phyloP scores from a whole-genome alignment of 2,797 vertebrate species.

The Cercopithecus petaurista region DNA sequence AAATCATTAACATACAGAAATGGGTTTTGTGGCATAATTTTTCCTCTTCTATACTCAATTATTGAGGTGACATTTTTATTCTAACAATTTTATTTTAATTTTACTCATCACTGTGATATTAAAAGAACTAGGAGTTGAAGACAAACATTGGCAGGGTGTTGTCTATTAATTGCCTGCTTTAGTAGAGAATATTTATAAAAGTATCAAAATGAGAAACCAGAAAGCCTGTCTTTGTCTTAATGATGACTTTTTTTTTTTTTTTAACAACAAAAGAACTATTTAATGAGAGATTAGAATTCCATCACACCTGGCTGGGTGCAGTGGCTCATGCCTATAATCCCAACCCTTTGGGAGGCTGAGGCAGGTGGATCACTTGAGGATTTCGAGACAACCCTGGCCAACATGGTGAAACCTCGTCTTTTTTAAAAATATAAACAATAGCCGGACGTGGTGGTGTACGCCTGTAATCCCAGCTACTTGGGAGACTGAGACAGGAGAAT shows the following conservation, averaged over 20 bases:
- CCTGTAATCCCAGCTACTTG: no score
- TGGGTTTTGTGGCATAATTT: background rate
- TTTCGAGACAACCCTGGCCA: no score
- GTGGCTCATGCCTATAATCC: no score
- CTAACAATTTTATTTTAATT: background rate
- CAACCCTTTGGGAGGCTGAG: no score
- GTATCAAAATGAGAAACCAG: background rate
- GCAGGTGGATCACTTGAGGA: no score
- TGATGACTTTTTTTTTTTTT: background rate
- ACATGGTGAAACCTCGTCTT: no score
- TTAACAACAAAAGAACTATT: background rate
- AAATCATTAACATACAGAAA: background rate
- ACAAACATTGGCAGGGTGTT: background rate
- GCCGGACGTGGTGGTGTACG: no score
- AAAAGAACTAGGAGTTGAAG: background rate
- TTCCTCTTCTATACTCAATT: background rate
- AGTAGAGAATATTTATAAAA: background rate
- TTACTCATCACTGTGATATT: background rate
- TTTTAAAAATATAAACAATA: no score
- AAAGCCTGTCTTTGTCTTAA: background rate
- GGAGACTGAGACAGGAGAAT: no score
- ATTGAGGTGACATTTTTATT: background rate
- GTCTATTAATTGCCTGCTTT: background rate
- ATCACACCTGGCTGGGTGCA: no score
- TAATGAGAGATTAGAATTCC: background rate